Evolutionary conservation across 2,113 vertebrate species (phyloP), one percentile per base, ranked within the genome.

Genomic region (Arenaria interpres): DNA sequence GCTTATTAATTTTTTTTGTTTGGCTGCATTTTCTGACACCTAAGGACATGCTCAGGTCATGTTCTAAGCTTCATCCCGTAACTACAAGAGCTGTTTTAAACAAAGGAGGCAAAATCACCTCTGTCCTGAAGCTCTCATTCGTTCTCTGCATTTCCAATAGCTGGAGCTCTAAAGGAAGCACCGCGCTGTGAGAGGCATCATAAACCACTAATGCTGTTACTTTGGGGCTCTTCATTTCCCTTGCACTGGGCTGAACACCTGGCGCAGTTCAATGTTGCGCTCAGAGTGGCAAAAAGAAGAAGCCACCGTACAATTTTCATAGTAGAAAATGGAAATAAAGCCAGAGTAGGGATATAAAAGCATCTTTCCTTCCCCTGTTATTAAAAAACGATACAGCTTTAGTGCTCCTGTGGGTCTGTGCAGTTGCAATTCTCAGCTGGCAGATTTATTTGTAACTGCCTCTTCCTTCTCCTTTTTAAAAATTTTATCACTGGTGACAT

Each of bases 381-480:
- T 50, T 39, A 68, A 88, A 88, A 92, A 90, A 59, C 5, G 1
- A 60, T 78, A 51, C 54, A 68, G 63, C 43, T 82, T 91, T 82
- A 93, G n/a, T 73, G 77, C 41, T 94, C 30, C 71, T 86, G 22
- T 64, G 83, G 53, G 67, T 67, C 48, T 88, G 2, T 39, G 59
- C 88, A 57, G 71, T 74, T 62, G 57, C 76, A 89, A 18, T 90
- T 92, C 87, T 96, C 81, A 79, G n/a, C 67, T 93, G 86, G 39
- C 57, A 89, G 84, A 85, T 97, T 89, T 95, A 93, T 89, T 93
- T 85, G 84, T 93, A 91, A 93, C 87, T 90, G 88, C 78, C 50
- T 92, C 41, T 89, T 85, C 68, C 89, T 81, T 90, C 66, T 93
- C 46, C 63, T 95, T 92, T 89, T 88, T 56, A 77, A 94, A 92